Evolutionary conservation across 2,113 vertebrate genomes (phyloP).

Genomic region (Ondatra zibethicus): DNA sequence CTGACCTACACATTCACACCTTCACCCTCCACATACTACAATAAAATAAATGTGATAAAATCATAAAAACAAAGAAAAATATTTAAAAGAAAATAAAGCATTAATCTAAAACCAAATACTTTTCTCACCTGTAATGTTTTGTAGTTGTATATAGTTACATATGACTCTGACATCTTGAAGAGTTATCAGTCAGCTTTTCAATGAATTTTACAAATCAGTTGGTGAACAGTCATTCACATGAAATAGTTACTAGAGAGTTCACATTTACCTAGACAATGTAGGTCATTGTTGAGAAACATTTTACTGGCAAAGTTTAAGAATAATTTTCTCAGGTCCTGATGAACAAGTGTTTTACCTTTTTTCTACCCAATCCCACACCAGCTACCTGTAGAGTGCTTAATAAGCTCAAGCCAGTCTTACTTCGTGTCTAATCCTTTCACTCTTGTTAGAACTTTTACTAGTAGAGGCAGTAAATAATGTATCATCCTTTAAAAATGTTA

Average conservation of each 20-base stretch:
- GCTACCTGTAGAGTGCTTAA: conserved; percentile 25
- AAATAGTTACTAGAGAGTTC: background rate
- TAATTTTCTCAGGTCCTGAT: conserved; percentile 36
- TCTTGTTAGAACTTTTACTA: conserved; percentile 78
- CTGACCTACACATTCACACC: background rate
- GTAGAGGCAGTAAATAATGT: conserved; percentile 80
- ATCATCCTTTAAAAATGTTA: conserved; percentile 84
- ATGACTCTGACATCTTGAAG: background rate
- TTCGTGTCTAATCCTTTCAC: conserved; percentile 69
- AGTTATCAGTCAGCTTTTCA: background rate
- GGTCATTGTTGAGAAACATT: background rate
- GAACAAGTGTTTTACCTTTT: conserved; percentile 60
- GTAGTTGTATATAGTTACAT: background rate
- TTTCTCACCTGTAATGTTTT: background rate
- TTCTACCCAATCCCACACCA: conserved; percentile 56
- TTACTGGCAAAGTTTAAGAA: conserved; percentile 28
- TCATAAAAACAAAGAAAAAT: background rate
- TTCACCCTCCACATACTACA: too few relatives aligned
- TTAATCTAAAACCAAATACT: background rate
- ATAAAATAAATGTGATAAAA: background rate
- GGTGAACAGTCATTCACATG: background rate
- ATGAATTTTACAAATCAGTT: background rate
- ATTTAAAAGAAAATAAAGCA: background rate
- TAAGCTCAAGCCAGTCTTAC: background rate
- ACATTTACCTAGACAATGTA: background rate